These are phyloP conservation scores for Sylvilagus bachmani DNA, from an alignment of 2,113 vertebrate genomes.

Conservation along the genomic window DNA sequence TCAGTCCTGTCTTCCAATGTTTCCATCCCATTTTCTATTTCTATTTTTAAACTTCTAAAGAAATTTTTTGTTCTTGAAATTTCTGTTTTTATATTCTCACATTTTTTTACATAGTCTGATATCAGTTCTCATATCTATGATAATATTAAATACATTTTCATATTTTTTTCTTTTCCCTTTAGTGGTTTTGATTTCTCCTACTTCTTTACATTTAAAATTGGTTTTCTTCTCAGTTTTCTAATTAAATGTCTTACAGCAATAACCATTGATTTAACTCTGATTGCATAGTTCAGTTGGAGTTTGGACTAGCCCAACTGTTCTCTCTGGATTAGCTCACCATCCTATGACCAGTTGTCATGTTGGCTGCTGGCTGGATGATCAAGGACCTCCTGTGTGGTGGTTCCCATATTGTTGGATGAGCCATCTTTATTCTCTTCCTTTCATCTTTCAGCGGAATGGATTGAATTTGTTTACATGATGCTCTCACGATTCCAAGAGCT, in stretches of 20 bases:
- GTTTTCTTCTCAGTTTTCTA: constrained; percentile 27
- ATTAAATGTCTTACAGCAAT: neutral
- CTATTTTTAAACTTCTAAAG: constrained; percentile 42
- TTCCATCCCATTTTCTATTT: neutral
- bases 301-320: neutral
- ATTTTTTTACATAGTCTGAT: neutral
- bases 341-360: neutral
- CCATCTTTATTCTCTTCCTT: neutral
- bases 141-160: neutral
- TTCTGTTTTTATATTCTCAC: neutral
- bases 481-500: neutral
- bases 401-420: neutral
- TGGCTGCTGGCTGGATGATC: neutral
- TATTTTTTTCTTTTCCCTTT: neutral
- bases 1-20: neutral
- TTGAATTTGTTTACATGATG: neutral
- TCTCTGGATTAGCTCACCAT: neutral
- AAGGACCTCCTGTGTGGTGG: neutral
- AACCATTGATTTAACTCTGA: neutral
- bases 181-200: neutral
- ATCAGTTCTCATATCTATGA: neutral
- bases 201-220: neutral
- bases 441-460: neutral
- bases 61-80: neutral
- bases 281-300: neutral